These are phyloP conservation scores for Drosophila sordidula DNA, from an alignment of 2,888 invertebrate genomes.

Conservation along the genomic window DNA sequence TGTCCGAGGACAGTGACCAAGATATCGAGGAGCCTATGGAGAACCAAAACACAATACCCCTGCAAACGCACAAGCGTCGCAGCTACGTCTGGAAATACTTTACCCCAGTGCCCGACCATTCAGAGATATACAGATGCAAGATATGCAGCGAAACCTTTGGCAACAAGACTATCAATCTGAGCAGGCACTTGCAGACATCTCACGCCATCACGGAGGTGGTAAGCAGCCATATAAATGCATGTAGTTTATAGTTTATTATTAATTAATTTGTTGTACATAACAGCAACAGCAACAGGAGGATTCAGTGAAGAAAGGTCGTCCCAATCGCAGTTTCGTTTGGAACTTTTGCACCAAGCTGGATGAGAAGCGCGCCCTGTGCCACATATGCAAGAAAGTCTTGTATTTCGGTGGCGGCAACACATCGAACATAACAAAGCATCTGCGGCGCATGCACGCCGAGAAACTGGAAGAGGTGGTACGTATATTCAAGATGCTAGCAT, in stretches of 20 bases:
- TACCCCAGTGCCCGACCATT: slow-evolving; percentile 51
- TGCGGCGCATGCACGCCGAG: slow-evolving; percentile 67
- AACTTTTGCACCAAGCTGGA: slow-evolving; percentile 76
- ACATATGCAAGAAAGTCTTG: slow-evolving; percentile 71
- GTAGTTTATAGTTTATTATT: too few species aligned
- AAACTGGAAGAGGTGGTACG: slow-evolving; percentile 54
- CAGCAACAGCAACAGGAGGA: slow-evolving; percentile 28
- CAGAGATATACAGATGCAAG: slow-evolving; percentile 57
- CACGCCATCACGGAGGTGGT: slow-evolving; percentile 54
- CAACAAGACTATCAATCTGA: slow-evolving; percentile 67
- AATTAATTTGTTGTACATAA: neutral
- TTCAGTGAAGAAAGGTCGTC: slow-evolving; percentile 55
- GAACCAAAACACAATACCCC: slow-evolving; percentile 39
- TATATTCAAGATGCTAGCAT: neutral
- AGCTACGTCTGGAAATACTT: slow-evolving; percentile 77
- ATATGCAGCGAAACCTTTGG: slow-evolving; percentile 72
- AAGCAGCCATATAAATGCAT: neutral
- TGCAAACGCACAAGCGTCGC: slow-evolving; percentile 30
- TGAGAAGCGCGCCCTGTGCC: slow-evolving; percentile 74
- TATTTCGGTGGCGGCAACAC: slow-evolving; percentile 79
- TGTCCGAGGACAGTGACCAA: slow-evolving; percentile 44
- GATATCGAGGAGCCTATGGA: slow-evolving; percentile 34
- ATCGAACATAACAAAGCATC: slow-evolving; percentile 75
- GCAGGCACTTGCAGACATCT: slow-evolving; percentile 62
- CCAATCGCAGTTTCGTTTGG: slow-evolving; percentile 77